Evolutionary conservation across 2,797 vertebrate genomes (phyloP).

Genomic region (Paratrypauchen microcephalus): DNA sequence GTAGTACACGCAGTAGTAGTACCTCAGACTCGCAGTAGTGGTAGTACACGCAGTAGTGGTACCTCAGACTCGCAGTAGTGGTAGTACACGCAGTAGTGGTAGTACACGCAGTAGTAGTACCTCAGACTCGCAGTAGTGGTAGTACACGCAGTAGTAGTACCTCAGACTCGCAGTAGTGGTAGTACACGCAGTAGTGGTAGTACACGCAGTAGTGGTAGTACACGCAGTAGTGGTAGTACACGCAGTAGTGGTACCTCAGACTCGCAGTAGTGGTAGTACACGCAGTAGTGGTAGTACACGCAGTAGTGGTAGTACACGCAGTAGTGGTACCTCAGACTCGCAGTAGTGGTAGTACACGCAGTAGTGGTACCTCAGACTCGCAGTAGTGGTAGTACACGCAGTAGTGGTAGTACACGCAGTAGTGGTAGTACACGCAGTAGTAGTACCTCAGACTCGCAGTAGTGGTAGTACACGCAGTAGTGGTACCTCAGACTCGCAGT

Average conservation of each 20-base stretch:
- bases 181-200: conserved; percentile 92
- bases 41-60: no score
- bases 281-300: no score
- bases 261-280: no score
- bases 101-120: no score
- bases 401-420: neutral
- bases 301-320: no score
- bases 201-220: conserved; percentile 96
- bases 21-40: no score
- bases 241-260: no score
- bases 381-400: neutral
- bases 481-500: neutral
- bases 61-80: no score
- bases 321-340: no score
- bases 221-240: conserved; percentile 85
- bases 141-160: conserved; percentile 54
- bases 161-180: conserved; percentile 70
- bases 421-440: neutral
- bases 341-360: no score
- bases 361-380: neutral
- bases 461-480: neutral
- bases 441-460: neutral
- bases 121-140: neutral
- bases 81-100: no score
- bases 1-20: no score